Conservation (phyloP, 2,888 invertebrate species). For the Hesperia comma region DNA sequence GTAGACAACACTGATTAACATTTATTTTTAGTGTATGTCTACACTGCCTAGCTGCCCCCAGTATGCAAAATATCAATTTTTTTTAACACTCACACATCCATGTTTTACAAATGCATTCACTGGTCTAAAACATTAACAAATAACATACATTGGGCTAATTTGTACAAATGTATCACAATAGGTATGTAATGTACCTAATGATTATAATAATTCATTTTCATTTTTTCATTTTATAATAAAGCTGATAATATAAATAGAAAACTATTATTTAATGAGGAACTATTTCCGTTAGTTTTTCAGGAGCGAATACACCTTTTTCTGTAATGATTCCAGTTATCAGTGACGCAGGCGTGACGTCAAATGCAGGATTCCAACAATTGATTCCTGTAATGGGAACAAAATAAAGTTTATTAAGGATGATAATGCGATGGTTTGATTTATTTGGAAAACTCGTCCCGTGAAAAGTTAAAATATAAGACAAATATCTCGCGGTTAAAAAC, state of each 20-base stretch:
- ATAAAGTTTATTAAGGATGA: too few relatives aligned
- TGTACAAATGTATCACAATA: constrained; percentile 13
- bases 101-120: constrained; percentile 12
- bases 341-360: constrained; percentile 97
- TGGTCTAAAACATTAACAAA: constrained; percentile 11
- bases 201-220: constrained; percentile 17
- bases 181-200: not conserved
- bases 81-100: not conserved
- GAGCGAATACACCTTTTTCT: constrained; percentile 93
- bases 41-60: too few relatives aligned
- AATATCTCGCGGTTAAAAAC: too few relatives aligned
- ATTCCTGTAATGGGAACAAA: constrained; percentile 86
- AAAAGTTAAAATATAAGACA: too few relatives aligned
- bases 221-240: not conserved
- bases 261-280: constrained; percentile 43
- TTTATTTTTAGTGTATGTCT: too few relatives aligned
- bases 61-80: too few relatives aligned
- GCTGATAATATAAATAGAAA: constrained; percentile 9
- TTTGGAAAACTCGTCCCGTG: too few relatives aligned
- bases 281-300: constrained; percentile 74
- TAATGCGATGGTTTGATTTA: too few relatives aligned
- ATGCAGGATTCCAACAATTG: constrained; percentile 98
- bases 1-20: too few relatives aligned
- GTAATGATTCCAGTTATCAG: constrained; percentile 98
- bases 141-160: constrained; percentile 14